Evolutionary conservation across 2,797 vertebrate genomes (phyloP).

Genomic region (Esox masquinongy): DNA sequence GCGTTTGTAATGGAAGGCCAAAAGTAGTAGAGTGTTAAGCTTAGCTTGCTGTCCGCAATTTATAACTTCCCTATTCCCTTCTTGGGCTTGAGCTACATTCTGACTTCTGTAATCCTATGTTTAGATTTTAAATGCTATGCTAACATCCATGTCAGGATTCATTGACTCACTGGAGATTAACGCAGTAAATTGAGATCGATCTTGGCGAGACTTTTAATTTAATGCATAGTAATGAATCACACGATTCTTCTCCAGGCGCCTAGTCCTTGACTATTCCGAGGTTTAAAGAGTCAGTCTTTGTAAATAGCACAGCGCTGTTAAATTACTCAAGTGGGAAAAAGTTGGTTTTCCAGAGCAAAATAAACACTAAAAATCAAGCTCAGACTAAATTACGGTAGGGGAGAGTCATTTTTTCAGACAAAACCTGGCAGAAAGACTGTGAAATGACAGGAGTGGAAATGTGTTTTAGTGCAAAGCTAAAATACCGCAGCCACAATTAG

Average conservation of each 20-base stretch:
- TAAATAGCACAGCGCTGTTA: conserved; percentile 31
- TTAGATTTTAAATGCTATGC: conserved; percentile 22
- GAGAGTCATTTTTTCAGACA: conserved; percentile 36
- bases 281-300: conserved; percentile 39
- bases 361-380: conserved; percentile 36
- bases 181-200: not conserved
- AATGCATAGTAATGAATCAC: conserved; percentile 21
- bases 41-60: not conserved
- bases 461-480: conserved; percentile 9
- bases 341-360: conserved; percentile 41
- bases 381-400: conserved; percentile 35
- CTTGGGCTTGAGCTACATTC: not conserved
- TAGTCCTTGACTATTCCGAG: conserved; percentile 21
- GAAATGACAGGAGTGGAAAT: conserved; percentile 40
- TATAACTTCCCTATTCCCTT: not conserved
- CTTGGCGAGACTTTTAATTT: conserved; percentile 25
- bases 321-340: conserved; percentile 35
- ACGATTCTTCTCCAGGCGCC: not conserved
- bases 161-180: conserved; percentile 6
- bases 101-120: conserved; percentile 1
- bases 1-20: not conserved
- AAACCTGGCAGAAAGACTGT: conserved; percentile 24
- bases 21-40: not conserved
- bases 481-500: conserved; percentile 36
- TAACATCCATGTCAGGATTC: conserved; percentile 8